Evolutionary conservation across 1,140 invertebrate species (phyloP).

Genomic region (Trinorchestia longiramus): DNA sequence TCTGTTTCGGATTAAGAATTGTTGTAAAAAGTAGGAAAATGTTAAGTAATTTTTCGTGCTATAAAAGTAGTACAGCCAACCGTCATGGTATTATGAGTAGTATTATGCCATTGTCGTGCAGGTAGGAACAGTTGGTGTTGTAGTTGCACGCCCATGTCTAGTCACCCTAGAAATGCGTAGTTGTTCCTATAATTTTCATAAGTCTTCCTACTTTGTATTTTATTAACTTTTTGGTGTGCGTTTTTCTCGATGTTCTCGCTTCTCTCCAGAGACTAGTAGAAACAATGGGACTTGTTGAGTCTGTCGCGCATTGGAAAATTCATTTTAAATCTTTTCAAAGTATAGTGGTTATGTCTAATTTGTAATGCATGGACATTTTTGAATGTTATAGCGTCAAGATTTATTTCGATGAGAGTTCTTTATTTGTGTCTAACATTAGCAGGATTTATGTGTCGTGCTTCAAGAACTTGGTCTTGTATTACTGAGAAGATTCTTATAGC

Average conservation of each 20-base stretch:
- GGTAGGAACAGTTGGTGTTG: background rate
- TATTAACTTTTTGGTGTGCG: background rate
- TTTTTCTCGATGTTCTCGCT: background rate
- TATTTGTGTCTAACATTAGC: no score
- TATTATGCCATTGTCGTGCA: background rate
- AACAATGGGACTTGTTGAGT: background rate
- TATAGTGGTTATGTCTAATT: no score
- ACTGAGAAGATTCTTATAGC: no score
- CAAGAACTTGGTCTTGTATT: no score
- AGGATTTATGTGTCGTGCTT: no score
- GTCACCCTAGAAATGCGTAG: background rate
- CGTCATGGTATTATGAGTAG: background rate
- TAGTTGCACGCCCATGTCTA: background rate
- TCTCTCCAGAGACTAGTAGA: background rate
- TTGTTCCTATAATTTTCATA: background rate
- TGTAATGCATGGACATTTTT: no score
- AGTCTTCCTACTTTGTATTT: background rate
- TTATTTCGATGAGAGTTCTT: no score
- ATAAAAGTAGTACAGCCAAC: background rate
- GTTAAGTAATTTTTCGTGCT: no score
- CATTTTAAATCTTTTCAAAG: background rate
- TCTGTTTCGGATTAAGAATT: no score
- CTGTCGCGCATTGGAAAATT: background rate
- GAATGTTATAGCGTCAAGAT: no score
- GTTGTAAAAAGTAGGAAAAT: no score